These are phyloP conservation scores for Hirtodrosophila alboralis DNA, from an alignment of 2,888 invertebrate species.

Conservation along the genomic window DNA sequence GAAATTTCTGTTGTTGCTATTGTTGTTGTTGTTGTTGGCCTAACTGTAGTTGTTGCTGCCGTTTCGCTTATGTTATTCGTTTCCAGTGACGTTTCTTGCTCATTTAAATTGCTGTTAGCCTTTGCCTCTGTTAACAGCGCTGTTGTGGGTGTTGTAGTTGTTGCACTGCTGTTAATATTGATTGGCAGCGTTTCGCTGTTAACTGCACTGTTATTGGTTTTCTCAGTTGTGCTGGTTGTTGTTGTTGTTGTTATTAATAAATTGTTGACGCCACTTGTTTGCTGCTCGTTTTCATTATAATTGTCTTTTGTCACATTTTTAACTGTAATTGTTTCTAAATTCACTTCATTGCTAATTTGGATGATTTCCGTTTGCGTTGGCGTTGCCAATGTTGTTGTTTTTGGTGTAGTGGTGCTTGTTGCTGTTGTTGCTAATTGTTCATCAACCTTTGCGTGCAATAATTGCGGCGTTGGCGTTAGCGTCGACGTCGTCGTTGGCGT, in stretches of 20 bases:
- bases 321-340: conserved; percentile 62
- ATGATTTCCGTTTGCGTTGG: conserved; percentile 64
- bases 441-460: conserved; percentile 37
- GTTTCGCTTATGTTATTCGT: conserved; percentile 79
- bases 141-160: conserved; percentile 9
- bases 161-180: conserved; percentile 35
- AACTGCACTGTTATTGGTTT: conserved; percentile 17
- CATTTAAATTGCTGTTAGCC: conserved; percentile 41
- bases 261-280: conserved; percentile 35
- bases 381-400: conserved; percentile 43
- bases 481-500: conserved; percentile 24
- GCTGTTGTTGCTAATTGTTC: conserved; percentile 42
- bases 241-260: conserved; percentile 45
- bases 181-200: conserved; percentile 29
- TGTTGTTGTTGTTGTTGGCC: conserved; percentile 26
- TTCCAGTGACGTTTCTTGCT: conserved; percentile 77
- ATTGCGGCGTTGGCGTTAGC: conserved; percentile 30
- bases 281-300: conserved; percentile 20
- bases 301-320: conserved; percentile 42
- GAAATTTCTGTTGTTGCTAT: conserved; percentile 25
- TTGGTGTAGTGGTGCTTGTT: too few species aligned
- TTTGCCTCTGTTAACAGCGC: conserved; percentile 54
- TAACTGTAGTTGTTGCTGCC: conserved; percentile 42
- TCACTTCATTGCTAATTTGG: conserved; percentile 79
- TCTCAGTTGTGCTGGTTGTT: conserved; percentile 23